Base-by-base conservation (phyloP, 2,113 vertebrate genomes). In the Turdus rufiventris region DNA sequence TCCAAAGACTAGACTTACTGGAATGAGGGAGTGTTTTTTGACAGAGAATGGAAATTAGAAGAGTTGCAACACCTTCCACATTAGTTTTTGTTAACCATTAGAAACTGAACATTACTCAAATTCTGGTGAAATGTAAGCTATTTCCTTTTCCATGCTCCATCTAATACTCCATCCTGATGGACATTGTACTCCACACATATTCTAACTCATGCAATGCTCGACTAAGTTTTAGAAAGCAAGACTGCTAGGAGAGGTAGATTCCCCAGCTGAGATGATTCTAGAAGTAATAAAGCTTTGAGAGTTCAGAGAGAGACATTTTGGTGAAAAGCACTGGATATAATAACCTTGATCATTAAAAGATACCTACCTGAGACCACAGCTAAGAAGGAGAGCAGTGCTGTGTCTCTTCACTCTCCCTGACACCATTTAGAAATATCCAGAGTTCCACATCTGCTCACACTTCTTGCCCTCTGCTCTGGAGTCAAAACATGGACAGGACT, bases 11-110 rank as follows among this genome's bases (percentile, higher is more conserved):
- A 72, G 20, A 53, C 5, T 72, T 72, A 36, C 2, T 72, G 12
- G 1, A 2, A 10, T 12, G 4, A 33, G 10, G 3, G 2, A 1
- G 1, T 26, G 71, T 67, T 84, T 8, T 54, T 33, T 85, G 43
- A 58, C 43, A 62, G 34, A 17, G 17, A 53, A 38, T 17, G 28
- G 17, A 87, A 84, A 72, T 65, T 18, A 26, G 19, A 84, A 60
- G 36, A 29, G 11, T 63, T 80, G 8, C 14, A 67, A 20, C 6
- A 58, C 8, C 6, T 72, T 68, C 17, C 19, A 36, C 18, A 21
- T 5, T 16, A 11, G 2, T 31, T 63, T 85, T 68, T 73, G 29
- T 42, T 68, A 73, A 56, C 6, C 26, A 19, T 58, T 57, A 91
- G 25, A 43, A 85, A 53, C 5, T 5, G 16, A 75, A 54, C 17